A percentile compares a stretch with the other conserved stretches of the same genome.
Conservation (phyloP, 2,113 vertebrate species). For the Acinonyx jubatus region DNA sequence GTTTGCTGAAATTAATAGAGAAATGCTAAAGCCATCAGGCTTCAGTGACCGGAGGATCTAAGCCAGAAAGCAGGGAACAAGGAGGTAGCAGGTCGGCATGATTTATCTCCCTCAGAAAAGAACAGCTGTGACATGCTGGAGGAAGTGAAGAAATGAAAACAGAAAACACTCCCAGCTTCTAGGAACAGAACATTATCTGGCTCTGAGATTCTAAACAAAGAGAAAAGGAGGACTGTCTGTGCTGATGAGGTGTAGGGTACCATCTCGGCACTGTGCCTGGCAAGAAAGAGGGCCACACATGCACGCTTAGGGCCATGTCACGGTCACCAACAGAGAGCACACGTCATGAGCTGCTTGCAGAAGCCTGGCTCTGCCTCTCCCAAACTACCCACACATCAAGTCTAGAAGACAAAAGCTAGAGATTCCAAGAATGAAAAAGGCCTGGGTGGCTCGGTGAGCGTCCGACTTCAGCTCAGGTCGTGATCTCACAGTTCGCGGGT, state of each 20-base stretch:
- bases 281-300: background rate
- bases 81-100: background rate
- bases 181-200: background rate
- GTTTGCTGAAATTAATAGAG: background rate
- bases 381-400: accelerated
- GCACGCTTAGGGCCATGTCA: too few species aligned
- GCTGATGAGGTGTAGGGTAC: background rate
- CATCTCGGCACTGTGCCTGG: background rate
- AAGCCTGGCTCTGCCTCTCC: background rate
- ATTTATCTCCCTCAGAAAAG: background rate
- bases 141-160: background rate
- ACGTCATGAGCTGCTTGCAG: background rate
- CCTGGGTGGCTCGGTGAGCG: too few species aligned
- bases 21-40: background rate
- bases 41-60: background rate
- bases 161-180: too few species aligned
- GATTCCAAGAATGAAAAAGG: background rate
- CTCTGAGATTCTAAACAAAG: background rate
- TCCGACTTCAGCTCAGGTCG: too few species aligned
- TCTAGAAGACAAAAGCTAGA: background rate
- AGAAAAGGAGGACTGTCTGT: background rate
- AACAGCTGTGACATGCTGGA: background rate
- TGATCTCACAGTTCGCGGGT: too few species aligned
- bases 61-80: accelerated
- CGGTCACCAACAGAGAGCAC: background rate